phyloP scores from a whole-genome alignment of 1,140 invertebrate genomes.

The Aradophagus sp. region DNA sequence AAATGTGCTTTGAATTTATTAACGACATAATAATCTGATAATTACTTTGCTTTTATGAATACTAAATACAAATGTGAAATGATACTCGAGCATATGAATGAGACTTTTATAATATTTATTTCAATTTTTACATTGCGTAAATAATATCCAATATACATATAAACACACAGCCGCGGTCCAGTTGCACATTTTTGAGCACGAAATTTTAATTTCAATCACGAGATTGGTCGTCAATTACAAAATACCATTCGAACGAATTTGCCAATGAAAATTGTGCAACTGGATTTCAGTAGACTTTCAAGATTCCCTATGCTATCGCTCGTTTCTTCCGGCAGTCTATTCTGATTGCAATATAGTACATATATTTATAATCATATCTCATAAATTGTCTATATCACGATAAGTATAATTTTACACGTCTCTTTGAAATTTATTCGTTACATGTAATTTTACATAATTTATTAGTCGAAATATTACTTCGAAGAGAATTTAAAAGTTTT shows the following conservation, averaged over 20 bases:
- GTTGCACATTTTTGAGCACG: constrained; percentile 27
- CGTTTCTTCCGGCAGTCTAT: constrained; percentile 29
- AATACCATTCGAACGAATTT: constrained; percentile 32
- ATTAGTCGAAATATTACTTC: constrained; percentile 60
- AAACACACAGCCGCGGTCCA: constrained; percentile 50
- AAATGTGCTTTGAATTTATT: too few relatives aligned
- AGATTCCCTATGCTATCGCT: constrained; percentile 18
- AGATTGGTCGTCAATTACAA: too few relatives aligned
- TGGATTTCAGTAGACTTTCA: constrained; percentile 48
- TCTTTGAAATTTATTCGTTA: constrained; percentile 48
- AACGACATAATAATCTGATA: too few relatives aligned
- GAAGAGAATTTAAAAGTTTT: constrained; percentile 61
- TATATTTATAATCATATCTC: constrained; percentile 64
- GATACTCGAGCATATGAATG: too few relatives aligned
- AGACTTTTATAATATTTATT: constrained; percentile 51
- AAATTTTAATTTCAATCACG: constrained; percentile 20
- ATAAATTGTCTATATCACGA: constrained; percentile 62
- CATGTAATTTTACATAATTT: constrained; percentile 57
- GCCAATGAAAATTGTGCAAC: constrained; percentile 33
- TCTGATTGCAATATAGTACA: constrained; percentile 69
- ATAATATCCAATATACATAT: constrained; percentile 57
- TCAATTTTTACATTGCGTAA: constrained; percentile 50
- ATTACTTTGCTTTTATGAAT: too few relatives aligned
- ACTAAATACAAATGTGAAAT: too few relatives aligned
- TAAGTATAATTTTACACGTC: constrained; percentile 67